These are phyloP conservation scores for Octonoba sinensis DNA, from an alignment of 2,888 invertebrate genomes.

Conservation along the genomic window DNA sequence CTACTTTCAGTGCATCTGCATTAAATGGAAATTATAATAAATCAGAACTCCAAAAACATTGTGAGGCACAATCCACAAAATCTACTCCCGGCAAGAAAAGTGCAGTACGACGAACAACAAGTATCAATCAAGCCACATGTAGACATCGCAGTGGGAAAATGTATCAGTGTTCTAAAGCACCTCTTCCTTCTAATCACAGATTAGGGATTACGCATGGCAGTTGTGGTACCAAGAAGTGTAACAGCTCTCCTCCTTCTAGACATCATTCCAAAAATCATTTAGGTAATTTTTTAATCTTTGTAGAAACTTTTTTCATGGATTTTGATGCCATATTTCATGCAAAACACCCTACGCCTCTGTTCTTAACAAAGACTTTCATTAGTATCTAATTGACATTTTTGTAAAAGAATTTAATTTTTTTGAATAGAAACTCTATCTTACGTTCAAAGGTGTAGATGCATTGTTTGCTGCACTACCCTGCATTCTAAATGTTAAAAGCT, in stretches of 20 bases:
- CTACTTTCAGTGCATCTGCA: conserved; percentile 49
- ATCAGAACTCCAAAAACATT: conserved; percentile 37
- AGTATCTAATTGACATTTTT: neutral
- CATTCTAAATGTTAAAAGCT: too few species aligned
- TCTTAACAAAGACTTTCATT: neutral
- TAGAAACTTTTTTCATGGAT: neutral
- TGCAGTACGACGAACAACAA: conserved; percentile 39
- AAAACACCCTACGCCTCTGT: neutral
- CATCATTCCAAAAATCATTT: conserved; percentile 53
- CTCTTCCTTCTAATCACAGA: conserved; percentile 26
- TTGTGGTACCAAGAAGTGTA: conserved; percentile 30
- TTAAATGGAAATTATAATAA: conserved; percentile 43
- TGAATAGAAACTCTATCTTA: neutral
- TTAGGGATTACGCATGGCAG: conserved; percentile 46
- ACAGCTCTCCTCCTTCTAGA: conserved; percentile 41
- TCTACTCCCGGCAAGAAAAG: conserved; percentile 35
- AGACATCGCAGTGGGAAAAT: conserved; percentile 42
- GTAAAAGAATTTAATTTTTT: neutral
- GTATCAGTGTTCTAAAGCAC: conserved; percentile 38
- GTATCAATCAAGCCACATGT: conserved; percentile 44
- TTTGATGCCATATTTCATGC: neutral
- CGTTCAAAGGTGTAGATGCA: neutral
- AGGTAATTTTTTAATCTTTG: conserved; percentile 23
- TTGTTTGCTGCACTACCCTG: too few species aligned
- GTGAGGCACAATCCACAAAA: conserved; percentile 22